phyloP scores from a whole-genome alignment of 2,113 vertebrate species.

The Hippoglossus stenolepis region DNA sequence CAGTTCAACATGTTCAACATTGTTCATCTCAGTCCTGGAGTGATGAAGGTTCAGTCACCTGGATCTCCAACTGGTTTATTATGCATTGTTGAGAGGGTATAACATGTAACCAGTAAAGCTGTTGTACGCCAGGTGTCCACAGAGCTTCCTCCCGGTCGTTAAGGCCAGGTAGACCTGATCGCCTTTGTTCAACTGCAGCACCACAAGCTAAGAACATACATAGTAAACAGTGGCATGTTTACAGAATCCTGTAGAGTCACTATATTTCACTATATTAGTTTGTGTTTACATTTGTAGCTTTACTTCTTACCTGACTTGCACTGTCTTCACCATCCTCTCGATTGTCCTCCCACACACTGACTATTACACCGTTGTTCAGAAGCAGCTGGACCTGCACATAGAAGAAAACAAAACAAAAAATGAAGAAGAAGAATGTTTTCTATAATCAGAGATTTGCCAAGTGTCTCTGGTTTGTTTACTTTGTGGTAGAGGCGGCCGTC shows the following conservation, averaged over 20 bases:
- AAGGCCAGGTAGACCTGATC: constrained; percentile 78
- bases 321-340: constrained; percentile 78
- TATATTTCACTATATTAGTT: too few relatives aligned
- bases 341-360: constrained; percentile 78
- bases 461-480: constrained; percentile 34
- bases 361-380: constrained; percentile 41
- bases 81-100: constrained; percentile 59
- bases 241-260: neutral
- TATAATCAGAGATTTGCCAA: neutral
- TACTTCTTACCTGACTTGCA: constrained; percentile 59
- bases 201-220: constrained; percentile 49
- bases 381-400: constrained; percentile 67
- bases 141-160: constrained; percentile 71
- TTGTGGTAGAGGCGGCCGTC: constrained; percentile 67
- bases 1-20: neutral
- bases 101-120: constrained; percentile 79
- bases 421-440: neutral
- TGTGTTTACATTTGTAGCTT: neutral
- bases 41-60: neutral
- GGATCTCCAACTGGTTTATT: neutral
- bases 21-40: constrained; percentile 7
- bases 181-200: constrained; percentile 66
- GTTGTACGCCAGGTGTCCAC: constrained; percentile 56
- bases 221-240: neutral
- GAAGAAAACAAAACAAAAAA: neutral